Base-by-base conservation (phyloP, 2,888 invertebrate species). In the Drosophila mulleri region DNA sequence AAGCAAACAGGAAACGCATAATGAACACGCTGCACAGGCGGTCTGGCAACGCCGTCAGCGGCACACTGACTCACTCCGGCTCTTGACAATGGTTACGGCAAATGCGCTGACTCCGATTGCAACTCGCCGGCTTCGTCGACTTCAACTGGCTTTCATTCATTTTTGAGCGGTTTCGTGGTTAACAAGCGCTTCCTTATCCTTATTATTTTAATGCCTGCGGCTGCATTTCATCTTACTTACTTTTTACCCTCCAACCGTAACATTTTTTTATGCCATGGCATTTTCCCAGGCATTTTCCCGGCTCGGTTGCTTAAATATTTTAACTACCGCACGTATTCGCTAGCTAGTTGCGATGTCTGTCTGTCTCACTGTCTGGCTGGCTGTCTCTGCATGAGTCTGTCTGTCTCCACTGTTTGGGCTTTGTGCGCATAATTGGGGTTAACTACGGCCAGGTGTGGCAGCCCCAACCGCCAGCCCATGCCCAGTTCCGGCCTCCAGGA, bases 151-250 rank as follows among this genome's bases (percentile, higher is more conserved):
- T 72, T 74, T 77, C 82, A 82, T 82, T 83, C 82, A 86, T 86
- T 76, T 89, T 80, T 84, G 88, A 88, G 79, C 86, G 76, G 82
- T 85, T 88, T 81, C 88, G 87, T 87, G 83, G 88, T 89, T 89
- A 87, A 87, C 86, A 87, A 87, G 82, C 86, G 87, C 83, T 88
- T 88, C 89, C 90, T 86, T 90, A 83, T 90, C 83, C 90, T 90
- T 90, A 90, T 90, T 90, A 90, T 90, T 90, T 90, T 87, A 82
- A 87, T 85, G 89, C 89, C 83, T 80, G 83, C 87, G 89, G 91
- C 89, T 81, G 77, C 83, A 78, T 89, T 87, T 88, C 87, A 89
- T 87, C 89, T 87, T 85, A 81, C 82, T 89, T 89, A 81, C 84
- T 60, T 65, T 69, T 62, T 45, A 8, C 61, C 48, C 50, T 32